phyloP scores from a whole-genome alignment of 2,888 invertebrate genomes.

The Rhorus exstirpatorius region DNA sequence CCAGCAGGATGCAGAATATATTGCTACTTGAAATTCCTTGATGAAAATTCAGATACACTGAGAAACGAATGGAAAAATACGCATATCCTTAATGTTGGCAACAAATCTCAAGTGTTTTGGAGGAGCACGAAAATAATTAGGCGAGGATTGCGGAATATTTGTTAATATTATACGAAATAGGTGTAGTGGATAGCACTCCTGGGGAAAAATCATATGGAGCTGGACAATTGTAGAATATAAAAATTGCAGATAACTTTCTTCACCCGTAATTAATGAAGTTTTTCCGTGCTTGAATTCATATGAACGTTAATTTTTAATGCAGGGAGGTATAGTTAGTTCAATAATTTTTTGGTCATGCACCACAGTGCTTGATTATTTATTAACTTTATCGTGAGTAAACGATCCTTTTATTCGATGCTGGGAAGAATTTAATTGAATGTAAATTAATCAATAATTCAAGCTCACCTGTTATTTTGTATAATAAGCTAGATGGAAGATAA shows the following conservation, averaged over 20 bases:
- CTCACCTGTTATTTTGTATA: too few relatives aligned
- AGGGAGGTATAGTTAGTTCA: not conserved
- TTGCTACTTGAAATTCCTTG: conserved; percentile 51
- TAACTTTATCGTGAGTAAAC: not conserved
- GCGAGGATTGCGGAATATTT: not conserved
- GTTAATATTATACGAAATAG: too few relatives aligned
- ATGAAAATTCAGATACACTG: conserved; percentile 23
- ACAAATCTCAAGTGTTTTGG: not conserved
- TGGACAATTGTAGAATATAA: too few relatives aligned
- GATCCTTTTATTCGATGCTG: not conserved
- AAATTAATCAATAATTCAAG: not conserved
- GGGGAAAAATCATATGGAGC: too few relatives aligned
- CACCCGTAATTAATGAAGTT: too few relatives aligned
- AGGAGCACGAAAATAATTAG: not conserved
- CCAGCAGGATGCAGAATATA: conserved; percentile 18
- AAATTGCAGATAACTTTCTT: too few relatives aligned
- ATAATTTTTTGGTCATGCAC: too few relatives aligned
- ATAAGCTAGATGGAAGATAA: too few relatives aligned
- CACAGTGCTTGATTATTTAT: not conserved
- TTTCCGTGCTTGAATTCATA: too few relatives aligned
- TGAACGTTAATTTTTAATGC: too few relatives aligned
- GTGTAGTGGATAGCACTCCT: too few relatives aligned
- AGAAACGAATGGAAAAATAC: conserved; percentile 5
- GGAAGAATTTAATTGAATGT: not conserved
- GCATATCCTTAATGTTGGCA: not conserved